These are phyloP conservation scores for Cerceris ruficornis DNA, from an alignment of 2,888 invertebrate genomes.

Conservation along the genomic window DNA sequence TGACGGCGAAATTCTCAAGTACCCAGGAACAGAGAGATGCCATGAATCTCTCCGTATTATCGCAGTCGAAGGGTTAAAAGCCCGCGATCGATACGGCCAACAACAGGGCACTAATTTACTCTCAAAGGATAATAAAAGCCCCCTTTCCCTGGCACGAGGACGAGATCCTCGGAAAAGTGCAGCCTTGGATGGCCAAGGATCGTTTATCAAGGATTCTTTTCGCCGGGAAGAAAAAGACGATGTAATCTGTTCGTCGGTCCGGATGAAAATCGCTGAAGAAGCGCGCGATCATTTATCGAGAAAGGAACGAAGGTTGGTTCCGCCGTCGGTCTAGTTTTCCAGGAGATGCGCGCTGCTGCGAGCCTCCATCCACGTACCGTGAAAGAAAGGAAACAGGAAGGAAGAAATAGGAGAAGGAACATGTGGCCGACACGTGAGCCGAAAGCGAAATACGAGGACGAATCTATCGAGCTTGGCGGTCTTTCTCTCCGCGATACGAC, in stretches of 20 bases:
- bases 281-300: slow-evolving; percentile 63
- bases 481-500: slow-evolving; percentile 11
- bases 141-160: slow-evolving; percentile 41
- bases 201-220: slow-evolving; percentile 56
- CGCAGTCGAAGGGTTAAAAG: background rate
- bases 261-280: slow-evolving; percentile 66
- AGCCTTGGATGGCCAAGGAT: slow-evolving; percentile 46
- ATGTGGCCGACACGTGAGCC: slow-evolving; percentile 64
- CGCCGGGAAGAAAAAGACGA: slow-evolving; percentile 14
- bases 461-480: slow-evolving; percentile 54
- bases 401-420: slow-evolving; percentile 63
- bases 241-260: slow-evolving; percentile 44
- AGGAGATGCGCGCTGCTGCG: slow-evolving; percentile 34
- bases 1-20: background rate
- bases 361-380: slow-evolving; percentile 16
- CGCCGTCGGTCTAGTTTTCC: slow-evolving; percentile 48
- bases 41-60: background rate
- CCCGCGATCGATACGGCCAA: slow-evolving; percentile 2
- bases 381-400: slow-evolving; percentile 52
- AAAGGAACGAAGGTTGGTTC: slow-evolving; percentile 46
- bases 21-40: background rate
- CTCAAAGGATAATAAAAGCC: slow-evolving; percentile 42
- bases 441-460: slow-evolving; percentile 58
- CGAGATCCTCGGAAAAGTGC: slow-evolving; percentile 32
- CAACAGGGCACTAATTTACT: slow-evolving; percentile 47